Conservation (phyloP, 1,140 invertebrate species). For the Branchinecta lynchi region DNA sequence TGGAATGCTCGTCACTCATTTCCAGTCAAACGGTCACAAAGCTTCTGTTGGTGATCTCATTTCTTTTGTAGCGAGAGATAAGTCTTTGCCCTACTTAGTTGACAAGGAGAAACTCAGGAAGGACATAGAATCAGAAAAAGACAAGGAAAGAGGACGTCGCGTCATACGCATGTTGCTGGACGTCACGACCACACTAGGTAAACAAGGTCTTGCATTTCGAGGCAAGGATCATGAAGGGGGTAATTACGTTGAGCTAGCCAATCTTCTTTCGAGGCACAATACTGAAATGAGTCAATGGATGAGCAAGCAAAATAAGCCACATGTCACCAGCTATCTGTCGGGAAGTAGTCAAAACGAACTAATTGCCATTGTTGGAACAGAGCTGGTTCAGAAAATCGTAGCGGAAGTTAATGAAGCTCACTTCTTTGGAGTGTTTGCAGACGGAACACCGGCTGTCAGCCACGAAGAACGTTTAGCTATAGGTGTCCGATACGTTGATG, state of each 20-base stretch:
- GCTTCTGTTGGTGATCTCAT: slow-evolving; percentile 1
- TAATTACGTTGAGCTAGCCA: background rate
- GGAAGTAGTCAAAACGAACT: background rate
- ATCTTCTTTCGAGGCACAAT: background rate
- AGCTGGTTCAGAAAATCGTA: background rate
- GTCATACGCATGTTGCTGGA: slow-evolving; percentile 13
- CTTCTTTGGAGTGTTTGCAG: slow-evolving; percentile 8
- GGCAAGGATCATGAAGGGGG: background rate
- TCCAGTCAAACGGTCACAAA: background rate
- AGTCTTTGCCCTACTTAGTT: background rate
- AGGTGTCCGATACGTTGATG: slow-evolving; percentile 1
- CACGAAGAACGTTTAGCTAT: slow-evolving; percentile 5
- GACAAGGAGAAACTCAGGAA: background rate
- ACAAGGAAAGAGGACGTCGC: background rate
- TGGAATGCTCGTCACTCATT: slow-evolving; percentile 12
- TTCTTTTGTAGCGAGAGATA: background rate
- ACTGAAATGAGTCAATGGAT: background rate
- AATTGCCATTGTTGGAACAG: background rate
- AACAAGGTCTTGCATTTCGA: slow-evolving; percentile 8
- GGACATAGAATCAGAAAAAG: background rate
- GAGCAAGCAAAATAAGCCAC: background rate
- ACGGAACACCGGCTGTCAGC: too few relatives aligned
- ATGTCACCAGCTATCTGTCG: slow-evolving; percentile 1
- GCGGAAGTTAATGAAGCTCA: slow-evolving; percentile 10
- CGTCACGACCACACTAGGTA: background rate